Evolutionary conservation across 2,113 vertebrate species (phyloP), one percentile per base, ranked within the genome.

Genomic region (Synchiropus splendidus): DNA sequence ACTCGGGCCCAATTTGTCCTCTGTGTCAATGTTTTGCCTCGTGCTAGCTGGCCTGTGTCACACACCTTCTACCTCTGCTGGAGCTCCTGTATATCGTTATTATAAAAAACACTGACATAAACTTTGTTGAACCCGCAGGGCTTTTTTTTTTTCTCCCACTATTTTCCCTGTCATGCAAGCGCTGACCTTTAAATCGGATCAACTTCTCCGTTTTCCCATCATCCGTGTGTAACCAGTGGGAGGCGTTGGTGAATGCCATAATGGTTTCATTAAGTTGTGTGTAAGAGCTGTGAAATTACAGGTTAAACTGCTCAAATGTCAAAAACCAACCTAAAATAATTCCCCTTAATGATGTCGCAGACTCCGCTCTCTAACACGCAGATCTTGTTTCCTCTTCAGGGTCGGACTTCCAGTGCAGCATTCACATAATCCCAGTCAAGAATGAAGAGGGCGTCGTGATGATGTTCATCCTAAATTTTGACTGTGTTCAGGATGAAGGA

Each of bases 401-500:
- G 5, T 89, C 93, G 13, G 90, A 91, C 58, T 98, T 98, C 76
- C 88, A 91, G 77, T 97, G 94, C 72, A 92, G 86, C 67, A 95
- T 86, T 68, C 94, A 97, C 72, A 79, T 97, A 62, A 97, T 98
- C 75, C 94, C 94, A 10, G 93, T 98, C 74, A 98, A 98, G 83
- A 98, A 98, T 33, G 91, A 98, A 82, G 92, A 97, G 10, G 94
- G 94, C 0, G 77, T 95, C 61, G 94, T 96, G 51, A 96, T 98
- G 89, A 96, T 98, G 94, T 98, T 98, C 72, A 98, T 98, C 78
- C 84, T 98, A 60, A 94, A 94, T 72, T 98, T 98, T 64, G 94
- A 98, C 27, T 89, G 92, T 11, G 82, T 92, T 31, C 74, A 85
- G 35, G 89, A 92, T 50, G 88, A 90, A 40, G 90, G 89, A 36